Conservation (phyloP, 2,888 invertebrate genomes). For the Rugalucina vietnamica region DNA sequence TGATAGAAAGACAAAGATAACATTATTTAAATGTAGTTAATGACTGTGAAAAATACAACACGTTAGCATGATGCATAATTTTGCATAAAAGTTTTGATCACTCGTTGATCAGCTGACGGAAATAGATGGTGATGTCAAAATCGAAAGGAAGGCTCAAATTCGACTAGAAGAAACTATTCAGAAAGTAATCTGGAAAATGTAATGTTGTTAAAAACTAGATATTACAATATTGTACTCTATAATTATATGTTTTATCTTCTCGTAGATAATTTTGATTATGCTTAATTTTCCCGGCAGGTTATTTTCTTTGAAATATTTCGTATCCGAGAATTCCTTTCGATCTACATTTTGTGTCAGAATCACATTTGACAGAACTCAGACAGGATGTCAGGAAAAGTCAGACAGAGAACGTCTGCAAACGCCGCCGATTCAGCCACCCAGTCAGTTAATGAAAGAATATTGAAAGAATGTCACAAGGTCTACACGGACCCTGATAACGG, state of each 20-base stretch:
- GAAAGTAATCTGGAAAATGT: too few relatives aligned
- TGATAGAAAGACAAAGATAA: background rate
- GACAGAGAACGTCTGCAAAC: constrained; percentile 82
- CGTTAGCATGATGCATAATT: background rate
- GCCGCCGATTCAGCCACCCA: constrained; percentile 83
- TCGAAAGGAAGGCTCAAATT: background rate
- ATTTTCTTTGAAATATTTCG: too few relatives aligned
- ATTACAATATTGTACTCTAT: too few relatives aligned
- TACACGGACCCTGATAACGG: constrained; percentile 85
- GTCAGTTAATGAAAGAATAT: constrained; percentile 85
- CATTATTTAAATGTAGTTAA: background rate
- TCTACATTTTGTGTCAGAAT: constrained; percentile 27
- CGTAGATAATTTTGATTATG: too few relatives aligned
- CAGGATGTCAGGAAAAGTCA: constrained; percentile 83
- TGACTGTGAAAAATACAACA: background rate
- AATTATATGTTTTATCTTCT: too few relatives aligned
- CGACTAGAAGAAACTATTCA: too few relatives aligned
- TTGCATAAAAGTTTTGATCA: constrained; percentile 57
- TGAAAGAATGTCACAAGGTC: constrained; percentile 85
- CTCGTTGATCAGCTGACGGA: constrained; percentile 81
- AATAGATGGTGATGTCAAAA: constrained; percentile 72
- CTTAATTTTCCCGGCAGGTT: too few relatives aligned
- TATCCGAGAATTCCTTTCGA: too few relatives aligned
- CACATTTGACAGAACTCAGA: constrained; percentile 69
- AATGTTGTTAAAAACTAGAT: too few relatives aligned